Evolutionary conservation across 2,888 invertebrate species (phyloP), one percentile per base, ranked within the genome.

Genomic region (Sesamia inferens): DNA sequence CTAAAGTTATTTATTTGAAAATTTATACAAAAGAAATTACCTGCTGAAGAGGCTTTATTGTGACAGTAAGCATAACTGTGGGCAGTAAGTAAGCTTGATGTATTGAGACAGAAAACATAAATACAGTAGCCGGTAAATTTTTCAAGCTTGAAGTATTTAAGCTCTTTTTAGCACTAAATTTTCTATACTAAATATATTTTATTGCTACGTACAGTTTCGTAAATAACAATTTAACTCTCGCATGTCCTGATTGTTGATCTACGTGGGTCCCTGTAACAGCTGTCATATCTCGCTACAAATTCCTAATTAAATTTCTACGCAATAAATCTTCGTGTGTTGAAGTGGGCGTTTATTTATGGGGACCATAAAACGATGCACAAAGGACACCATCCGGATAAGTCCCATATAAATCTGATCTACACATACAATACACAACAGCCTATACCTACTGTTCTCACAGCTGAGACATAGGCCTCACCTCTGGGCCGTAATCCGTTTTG

Each of bases 331-430:
- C 85, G 73, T 83, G 71, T 78, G 79, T 77, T 71, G 66, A 70
- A 59, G 94, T 94, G 90, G 94, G 94, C 85, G 92, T 87, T 89
- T 89, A 94, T 93, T 94, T 94, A 95, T 92, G 87, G 80, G 81
- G 77, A 79, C 92, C 92, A 92, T 94, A 93, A 93, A 94, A 91
- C 92, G 90, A 90, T 89, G 86, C 88, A 91, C 90, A 92, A 92
- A 93, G 91, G 91, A 90, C 88, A 78, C 87, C 87, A 89, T 88
- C 84, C 85, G 85, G 90, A 91, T 91, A 89, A 86, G 85, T 85
- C 85, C 80, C 75, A 71, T 81, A 82, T 88, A 92, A 92, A 92
- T 91, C 91, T 84, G 74, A 75, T 74, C 74, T 70, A 80, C 76
- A 22, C 57, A 57, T 24, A 31, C 3, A 31, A 31, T 3, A 31